These are phyloP conservation scores for Morone chrysops DNA, from an alignment of 2,113 vertebrate species.

Conservation along the genomic window DNA sequence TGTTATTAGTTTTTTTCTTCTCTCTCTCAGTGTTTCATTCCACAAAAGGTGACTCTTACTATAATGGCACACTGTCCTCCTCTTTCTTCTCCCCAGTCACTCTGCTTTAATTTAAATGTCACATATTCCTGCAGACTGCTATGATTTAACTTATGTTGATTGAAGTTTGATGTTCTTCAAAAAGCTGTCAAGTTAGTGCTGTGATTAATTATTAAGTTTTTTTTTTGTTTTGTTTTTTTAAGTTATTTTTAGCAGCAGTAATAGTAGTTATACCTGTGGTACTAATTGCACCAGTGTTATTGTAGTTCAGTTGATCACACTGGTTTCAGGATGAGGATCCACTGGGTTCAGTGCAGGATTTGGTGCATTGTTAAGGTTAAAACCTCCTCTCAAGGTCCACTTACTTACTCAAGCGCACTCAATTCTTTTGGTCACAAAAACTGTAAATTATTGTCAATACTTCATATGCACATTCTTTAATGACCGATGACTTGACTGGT, in stretches of 20 bases:
- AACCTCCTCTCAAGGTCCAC: neutral
- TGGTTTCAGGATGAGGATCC: neutral
- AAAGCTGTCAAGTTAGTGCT: neutral
- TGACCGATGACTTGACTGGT: no score
- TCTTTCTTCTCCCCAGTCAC: neutral
- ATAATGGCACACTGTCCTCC: neutral
- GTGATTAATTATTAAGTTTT: neutral
- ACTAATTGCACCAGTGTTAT: neutral
- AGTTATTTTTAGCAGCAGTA: neutral
- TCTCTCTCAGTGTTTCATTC: neutral
- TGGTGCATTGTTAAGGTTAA: neutral
- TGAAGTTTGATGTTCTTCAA: neutral
- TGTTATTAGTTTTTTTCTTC: neutral
- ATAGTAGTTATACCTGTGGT: neutral
- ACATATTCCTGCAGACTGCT: neutral
- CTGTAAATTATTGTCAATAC: no score
- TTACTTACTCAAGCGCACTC: neutral
- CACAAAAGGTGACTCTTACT: neutral
- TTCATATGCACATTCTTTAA: no score
- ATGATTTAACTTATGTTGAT: neutral
- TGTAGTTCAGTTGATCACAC: neutral
- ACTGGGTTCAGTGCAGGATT: neutral
- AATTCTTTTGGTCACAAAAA: no score
- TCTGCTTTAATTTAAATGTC: conserved; percentile 18
- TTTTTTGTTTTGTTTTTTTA: conserved; percentile 3